Evolutionary conservation across 2,888 invertebrate species (phyloP), one percentile per base, ranked within the genome.

Genomic region (Pediacus dermestoides): DNA sequence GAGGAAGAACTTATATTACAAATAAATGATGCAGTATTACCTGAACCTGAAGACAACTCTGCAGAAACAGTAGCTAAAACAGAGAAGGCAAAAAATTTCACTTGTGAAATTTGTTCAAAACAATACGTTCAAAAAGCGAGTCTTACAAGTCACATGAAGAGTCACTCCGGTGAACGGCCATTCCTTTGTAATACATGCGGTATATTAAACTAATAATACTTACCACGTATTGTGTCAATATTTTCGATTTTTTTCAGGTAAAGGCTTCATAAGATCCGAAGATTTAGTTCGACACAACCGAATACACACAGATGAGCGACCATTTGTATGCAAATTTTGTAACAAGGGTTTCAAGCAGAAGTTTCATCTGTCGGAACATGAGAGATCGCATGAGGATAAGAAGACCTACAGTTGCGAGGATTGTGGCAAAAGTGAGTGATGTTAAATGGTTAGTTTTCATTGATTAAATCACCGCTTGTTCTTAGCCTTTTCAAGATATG

Each of bases 341-440:
- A 43, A 46, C 8, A 44, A 50, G 44, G 52, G 47, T 7, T 56
- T 58, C 36, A 55, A 49, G 27, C 55, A 57, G 34, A 53, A 51
- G 26, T 54, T 55, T 40, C 53, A 55, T 43, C 34, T 56, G 26
- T 44, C 49, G 2, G 55, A 56, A 39, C 57, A 57, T 26, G 47
- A 51, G 38, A 43, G 55, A 11, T 48, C 53, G 2, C 57, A 57
- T 36, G 36, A 35, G 2, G 11, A 30, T 12, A 2, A 23, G 1
- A 32, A 33, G 13, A 16, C 32, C 15, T 37, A 27, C 11, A 11
- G 9, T 2, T 41, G 41, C 12, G 27, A 32, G 1, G 30, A 37
- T 7, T 41, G 41, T 25, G 37, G 37, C 8, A 41, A 41, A 41
- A 28, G 41, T 41, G 25, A n/a, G n/a, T 13, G 15, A 13, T 18